phyloP scores from a whole-genome alignment of 2,113 vertebrate genomes.

The Phylloscopus trochilus region DNA sequence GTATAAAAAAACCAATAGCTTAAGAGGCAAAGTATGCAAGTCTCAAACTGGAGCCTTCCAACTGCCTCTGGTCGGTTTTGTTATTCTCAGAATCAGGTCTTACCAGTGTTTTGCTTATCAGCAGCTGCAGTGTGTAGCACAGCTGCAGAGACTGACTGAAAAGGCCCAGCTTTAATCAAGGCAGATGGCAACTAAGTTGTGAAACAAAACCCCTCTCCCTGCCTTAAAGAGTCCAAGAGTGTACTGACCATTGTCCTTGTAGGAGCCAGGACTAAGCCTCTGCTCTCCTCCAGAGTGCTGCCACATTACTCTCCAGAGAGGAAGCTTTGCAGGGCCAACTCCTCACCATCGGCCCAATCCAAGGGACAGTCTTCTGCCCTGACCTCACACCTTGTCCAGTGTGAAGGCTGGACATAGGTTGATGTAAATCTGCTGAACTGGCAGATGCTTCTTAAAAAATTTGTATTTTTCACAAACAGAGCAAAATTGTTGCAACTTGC shows the following conservation, averaged over 20 bases:
- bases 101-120: not conserved
- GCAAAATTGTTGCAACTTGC: not conserved
- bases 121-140: not conserved
- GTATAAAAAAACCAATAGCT: not conserved
- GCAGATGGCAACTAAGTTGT: not conserved
- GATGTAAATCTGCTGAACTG: not conserved
- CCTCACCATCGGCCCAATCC: not conserved
- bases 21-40: not conserved
- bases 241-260: not conserved
- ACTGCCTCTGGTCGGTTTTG: not conserved
- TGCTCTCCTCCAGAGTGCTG: not conserved
- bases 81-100: not conserved
- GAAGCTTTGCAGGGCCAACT: not conserved
- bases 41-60: not conserved
- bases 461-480: not conserved
- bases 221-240: not conserved
- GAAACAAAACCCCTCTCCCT: not conserved
- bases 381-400: not conserved
- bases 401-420: not conserved
- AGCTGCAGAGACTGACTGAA: not conserved
- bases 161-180: not conserved
- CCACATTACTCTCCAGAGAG: not conserved
- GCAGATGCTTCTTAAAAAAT: not conserved
- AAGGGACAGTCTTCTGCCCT: not conserved
- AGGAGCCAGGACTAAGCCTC: not conserved